Evolutionary conservation across 2,113 vertebrate species (phyloP), one percentile per base, ranked within the genome.

Genomic region (Halcyon senegalensis): DNA sequence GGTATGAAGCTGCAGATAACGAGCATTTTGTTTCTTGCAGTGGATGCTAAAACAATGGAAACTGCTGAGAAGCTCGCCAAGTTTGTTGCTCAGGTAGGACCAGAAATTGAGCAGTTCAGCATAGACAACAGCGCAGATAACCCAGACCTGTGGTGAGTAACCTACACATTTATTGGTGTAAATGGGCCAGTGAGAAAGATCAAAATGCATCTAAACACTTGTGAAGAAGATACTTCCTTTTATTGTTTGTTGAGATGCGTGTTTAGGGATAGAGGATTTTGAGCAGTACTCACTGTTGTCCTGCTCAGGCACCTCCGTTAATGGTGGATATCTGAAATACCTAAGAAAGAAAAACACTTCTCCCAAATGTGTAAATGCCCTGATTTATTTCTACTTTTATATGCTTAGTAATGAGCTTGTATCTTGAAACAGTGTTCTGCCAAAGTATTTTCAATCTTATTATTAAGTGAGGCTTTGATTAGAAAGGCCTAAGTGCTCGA

Each of bases 51-150:
- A 92, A 98, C 98, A 18, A 97, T 97, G 98, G 97, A 98, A 64
- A 98, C 98, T 7, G 98, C 98, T 14, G 98, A 98, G 96, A 98
- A 98, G 67, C 94, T 98, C 43, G 98, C 98, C 62, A 96, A 91
- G 68, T 98, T 98, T 73, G 98, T 98, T 24, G 98, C 98, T 59
- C 98, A 98, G 95, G 98, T 98, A 89, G 98, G 98, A 73, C 98
- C 98, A 20, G 98, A 98, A 74, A 98, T 98, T 1, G 98, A 98
- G 88, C 97, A 98, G 66, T 98, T 98, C 96, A 98, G 98, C 96
- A 98, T 98, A 37, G 98, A 98, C 87, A 98, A 98, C 91, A 98
- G 98, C 31, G 94, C 95, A 1, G 98, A 98, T 78, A 98, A 98
- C 92, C 98, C 98, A 5, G 98, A 98, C n/a, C 97, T 98, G 6